Base-by-base conservation (phyloP, 2,888 invertebrate genomes). In the Eilema depressum region DNA sequence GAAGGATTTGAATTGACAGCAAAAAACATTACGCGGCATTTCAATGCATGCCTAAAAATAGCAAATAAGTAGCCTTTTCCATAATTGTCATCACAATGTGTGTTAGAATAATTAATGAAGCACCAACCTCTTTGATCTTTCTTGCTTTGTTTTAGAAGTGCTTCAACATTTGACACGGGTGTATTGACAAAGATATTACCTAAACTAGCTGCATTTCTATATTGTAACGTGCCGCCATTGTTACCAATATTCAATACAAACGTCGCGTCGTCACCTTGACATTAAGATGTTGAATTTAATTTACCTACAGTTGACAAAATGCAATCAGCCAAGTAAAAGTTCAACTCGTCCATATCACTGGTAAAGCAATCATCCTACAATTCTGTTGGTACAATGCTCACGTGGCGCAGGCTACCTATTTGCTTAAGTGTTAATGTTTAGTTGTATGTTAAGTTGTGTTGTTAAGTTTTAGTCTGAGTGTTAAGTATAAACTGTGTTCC, bases 301-400 rank as follows among this genome's bases (percentile, higher is more conserved):
- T 53, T n/a, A 53, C 20, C n/a, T 53, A 53, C 53, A n/a, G n/a
- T 53, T n/a, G 53, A 53, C 53, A 53, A n/a, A 53, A 53, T 53
- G 8, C n/a, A 20, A 47, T 8, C 53, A 2, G 7, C 53, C 0
- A 53, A 53, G 20, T 53, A 41, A 41, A 17, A 41, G 28, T 28
- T 3, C n/a, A 53, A 53, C 53, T 53, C 53, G 53, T 53, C 3
- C 7, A 53, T 53, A 53, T n/a, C n/a, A 17, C 8, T 20, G 53
- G 53, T 53, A 10, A 53, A 47, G 20, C 20, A 5, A 47, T 53
- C 53, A 53, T 12, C 14, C 0, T 10, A 53, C 8, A n/a, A n/a
- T n/a, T n/a, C 53, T 53, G 53, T 53, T 53, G n/a, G 20, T n/a
- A 20, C 47, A 20, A 20, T 20, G 41, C 41, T 17, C 3, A 47